Percentiles rank a stretch among this genome's conserved stretches.
These are phyloP conservation scores for Drosophila mayaguana DNA, from an alignment of 2,888 invertebrate species.

Conservation along the genomic window DNA sequence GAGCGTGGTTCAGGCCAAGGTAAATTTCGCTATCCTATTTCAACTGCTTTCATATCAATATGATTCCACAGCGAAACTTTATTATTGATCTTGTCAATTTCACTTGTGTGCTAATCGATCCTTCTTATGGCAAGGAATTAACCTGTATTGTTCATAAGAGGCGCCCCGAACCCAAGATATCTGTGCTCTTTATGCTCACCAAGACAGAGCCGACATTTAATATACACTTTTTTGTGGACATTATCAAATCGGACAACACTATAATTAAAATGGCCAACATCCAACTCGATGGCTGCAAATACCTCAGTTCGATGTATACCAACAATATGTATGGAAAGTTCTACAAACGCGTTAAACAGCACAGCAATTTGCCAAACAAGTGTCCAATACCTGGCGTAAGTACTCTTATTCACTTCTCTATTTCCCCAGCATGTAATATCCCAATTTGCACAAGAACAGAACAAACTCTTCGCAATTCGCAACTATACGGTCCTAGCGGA, in stretches of 20 bases:
- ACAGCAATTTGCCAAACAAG: conserved; percentile 51
- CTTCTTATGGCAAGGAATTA: not conserved
- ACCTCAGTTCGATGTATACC: conserved; percentile 24
- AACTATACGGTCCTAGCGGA: conserved; percentile 37
- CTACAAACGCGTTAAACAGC: conserved; percentile 27
- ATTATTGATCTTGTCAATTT: conserved; percentile 12
- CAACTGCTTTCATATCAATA: not conserved
- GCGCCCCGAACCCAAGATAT: not conserved
- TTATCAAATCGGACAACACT: conserved; percentile 52
- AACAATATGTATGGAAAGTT: conserved; percentile 26
- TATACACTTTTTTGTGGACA: conserved; percentile 28
- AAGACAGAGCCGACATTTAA: conserved; percentile 17
- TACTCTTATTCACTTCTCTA: not conserved
- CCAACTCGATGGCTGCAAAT: conserved; percentile 63
- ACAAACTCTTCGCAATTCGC: conserved; percentile 42
- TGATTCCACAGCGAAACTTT: conserved; percentile 3
- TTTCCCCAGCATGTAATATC: no score
- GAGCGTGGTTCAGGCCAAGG: not conserved
- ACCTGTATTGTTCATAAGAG: conserved; percentile 20
- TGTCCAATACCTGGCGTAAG: conserved; percentile 54
- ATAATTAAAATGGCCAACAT: conserved; percentile 37
- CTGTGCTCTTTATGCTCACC: conserved; percentile 20
- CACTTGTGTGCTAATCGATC: conserved; percentile 8
- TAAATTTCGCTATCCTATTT: not conserved
- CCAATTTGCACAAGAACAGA: not conserved